Evolutionary conservation across 2,888 invertebrate species (phyloP).

Genomic region (Parapristionchus giblindavisi): DNA sequence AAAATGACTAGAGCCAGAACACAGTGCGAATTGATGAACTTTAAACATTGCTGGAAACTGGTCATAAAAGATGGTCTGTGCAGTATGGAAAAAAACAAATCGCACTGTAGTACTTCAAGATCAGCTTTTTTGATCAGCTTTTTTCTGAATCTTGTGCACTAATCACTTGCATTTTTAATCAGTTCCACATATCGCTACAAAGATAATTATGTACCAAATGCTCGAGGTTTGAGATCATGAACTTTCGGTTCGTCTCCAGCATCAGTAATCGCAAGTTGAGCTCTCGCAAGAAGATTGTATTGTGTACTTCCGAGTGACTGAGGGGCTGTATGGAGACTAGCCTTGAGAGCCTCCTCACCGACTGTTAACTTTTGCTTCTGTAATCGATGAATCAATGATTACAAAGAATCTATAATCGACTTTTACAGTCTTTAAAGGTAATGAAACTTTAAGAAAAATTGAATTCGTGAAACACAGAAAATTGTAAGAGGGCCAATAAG

Average conservation of each 20-base stretch:
- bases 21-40: too few species aligned
- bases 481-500: not conserved
- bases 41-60: too few species aligned
- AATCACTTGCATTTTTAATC: too few species aligned
- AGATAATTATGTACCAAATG: conserved; percentile 50
- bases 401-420: too few species aligned
- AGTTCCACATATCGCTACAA: too few species aligned
- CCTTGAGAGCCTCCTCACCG: conserved; percentile 35
- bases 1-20: too few species aligned
- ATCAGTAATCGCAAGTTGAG: conserved; percentile 49
- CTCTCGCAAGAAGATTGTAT: conserved; percentile 53
- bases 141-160: too few species aligned
- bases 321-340: conserved; percentile 27
- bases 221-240: conserved; percentile 52
- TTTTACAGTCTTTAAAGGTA: not conserved
- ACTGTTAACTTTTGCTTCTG: conserved; percentile 38
- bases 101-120: too few species aligned
- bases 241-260: conserved; percentile 54
- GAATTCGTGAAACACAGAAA: not conserved
- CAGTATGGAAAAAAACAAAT: too few species aligned
- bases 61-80: too few species aligned
- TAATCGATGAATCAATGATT: too few species aligned
- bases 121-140: too few species aligned
- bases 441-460: not conserved
- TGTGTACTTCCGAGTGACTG: conserved; percentile 45